Conservation (phyloP, 2,888 invertebrate genomes). For the Epinotia demarniana region DNA sequence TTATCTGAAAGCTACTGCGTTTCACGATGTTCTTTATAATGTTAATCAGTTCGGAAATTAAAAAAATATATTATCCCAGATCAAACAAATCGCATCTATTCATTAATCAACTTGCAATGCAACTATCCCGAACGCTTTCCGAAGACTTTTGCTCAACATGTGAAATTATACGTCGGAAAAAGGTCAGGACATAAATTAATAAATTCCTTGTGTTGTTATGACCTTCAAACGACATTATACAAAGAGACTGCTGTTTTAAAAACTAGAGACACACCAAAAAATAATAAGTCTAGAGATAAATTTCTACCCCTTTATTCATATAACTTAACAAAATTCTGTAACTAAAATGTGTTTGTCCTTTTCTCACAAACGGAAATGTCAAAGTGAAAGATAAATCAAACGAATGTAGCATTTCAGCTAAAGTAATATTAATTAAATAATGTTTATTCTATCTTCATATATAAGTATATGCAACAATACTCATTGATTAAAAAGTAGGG, state of each 20-base stretch:
- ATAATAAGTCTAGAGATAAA: no score
- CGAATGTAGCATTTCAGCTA: no score
- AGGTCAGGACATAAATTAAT: constrained; percentile 2
- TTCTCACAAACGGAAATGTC: no score
- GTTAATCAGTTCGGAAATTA: not conserved
- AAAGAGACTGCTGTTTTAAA: no score
- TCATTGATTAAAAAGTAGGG: not conserved
- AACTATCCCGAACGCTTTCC: constrained; percentile 20
- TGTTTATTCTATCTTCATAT: not conserved
- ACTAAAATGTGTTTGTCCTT: no score
- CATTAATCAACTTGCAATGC: constrained; percentile 3
- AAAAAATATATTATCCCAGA: not conserved
- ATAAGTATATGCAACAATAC: not conserved
- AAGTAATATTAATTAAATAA: no score
- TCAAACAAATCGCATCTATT: constrained; percentile 1
- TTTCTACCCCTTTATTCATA: no score
- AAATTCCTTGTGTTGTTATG: not conserved
- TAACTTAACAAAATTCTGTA: no score
- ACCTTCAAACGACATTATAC: constrained; percentile 6
- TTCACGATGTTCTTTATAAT: not conserved
- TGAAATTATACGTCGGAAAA: constrained; percentile 23
- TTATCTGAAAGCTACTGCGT: not conserved
- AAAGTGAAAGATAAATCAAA: no score
- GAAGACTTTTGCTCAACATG: not conserved
- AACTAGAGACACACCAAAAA: no score